Conservation (phyloP, 1,140 invertebrate species). For the Solenopsis invicta region DNA sequence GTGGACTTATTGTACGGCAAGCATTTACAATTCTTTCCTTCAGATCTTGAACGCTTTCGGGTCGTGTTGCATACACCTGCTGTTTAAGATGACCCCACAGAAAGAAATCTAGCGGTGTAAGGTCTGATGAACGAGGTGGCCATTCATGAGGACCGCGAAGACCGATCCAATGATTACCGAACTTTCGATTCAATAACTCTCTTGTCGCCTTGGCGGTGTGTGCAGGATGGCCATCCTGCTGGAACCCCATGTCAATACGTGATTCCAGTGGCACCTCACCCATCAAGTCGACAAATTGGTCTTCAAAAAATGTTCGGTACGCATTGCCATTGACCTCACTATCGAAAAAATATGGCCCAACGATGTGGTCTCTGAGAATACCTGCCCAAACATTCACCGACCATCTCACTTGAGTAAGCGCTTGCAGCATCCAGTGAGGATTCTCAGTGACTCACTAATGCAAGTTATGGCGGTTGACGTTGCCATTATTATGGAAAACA, state of each 20-base stretch:
- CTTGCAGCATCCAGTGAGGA: neutral
- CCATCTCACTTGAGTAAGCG: neutral
- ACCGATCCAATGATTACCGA: neutral
- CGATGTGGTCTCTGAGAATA: neutral
- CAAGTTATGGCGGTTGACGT: too few species aligned
- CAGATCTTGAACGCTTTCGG: too few species aligned
- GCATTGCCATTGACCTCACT: neutral
- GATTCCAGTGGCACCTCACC: neutral
- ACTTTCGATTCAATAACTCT: neutral
- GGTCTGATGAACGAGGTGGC: neutral
- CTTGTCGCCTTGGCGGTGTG: neutral
- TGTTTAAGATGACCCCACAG: too few species aligned
- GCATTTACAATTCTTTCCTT: too few species aligned
- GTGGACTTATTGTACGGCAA: too few species aligned
- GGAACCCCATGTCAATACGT: constrained; percentile 4
- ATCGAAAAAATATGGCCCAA: neutral
- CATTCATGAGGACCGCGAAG: neutral
- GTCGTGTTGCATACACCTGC: too few species aligned
- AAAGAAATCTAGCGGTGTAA: neutral
- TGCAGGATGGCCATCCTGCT: neutral
- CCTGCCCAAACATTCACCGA: neutral
- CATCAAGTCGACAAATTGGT: neutral
- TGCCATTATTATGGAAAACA: too few species aligned
- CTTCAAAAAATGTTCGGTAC: neutral
- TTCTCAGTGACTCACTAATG: neutral